Conservation (phyloP, 2,888 invertebrate genomes). For the Hipparchia sbordonii region DNA sequence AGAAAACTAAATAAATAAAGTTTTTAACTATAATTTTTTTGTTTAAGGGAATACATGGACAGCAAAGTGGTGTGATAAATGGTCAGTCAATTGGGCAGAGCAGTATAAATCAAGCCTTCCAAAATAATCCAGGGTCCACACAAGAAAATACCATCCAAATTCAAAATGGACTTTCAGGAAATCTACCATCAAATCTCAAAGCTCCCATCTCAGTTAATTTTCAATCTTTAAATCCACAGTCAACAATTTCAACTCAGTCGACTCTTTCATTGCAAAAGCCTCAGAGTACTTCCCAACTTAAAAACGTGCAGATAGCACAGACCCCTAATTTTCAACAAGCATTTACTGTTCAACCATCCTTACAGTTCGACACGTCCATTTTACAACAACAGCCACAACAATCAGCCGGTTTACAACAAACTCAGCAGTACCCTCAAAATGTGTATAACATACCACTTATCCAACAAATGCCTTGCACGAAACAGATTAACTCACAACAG, state of each 20-base stretch:
- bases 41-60: conserved; percentile 40
- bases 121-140: conserved; percentile 13
- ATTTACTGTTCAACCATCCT: conserved; percentile 27
- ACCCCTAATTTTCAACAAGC: conserved; percentile 43
- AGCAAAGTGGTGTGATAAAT: conserved; percentile 45
- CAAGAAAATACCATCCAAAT: conserved; percentile 25
- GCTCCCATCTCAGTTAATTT: conserved; percentile 20
- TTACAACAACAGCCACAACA: conserved; percentile 33
- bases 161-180: conserved; percentile 28
- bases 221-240: conserved; percentile 20
- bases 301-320: conserved; percentile 38
- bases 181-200: conserved; percentile 17
- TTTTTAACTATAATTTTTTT: conserved; percentile 1
- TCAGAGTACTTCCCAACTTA: conserved; percentile 13
- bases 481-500: conserved; percentile 3
- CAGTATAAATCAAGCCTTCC: conserved; percentile 27
- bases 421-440: conserved; percentile 9
- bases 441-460: conserved; percentile 16
- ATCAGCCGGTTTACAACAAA: conserved; percentile 32
- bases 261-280: conserved; percentile 27
- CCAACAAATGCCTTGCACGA: conserved; percentile 12
- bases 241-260: conserved; percentile 10
- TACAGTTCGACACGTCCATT: conserved; percentile 18
- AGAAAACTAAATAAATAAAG: too few species aligned
- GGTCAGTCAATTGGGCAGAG: conserved; percentile 36